Percentiles rank a stretch among this genome's conserved stretches.
These are phyloP conservation scores for Passer domesticus DNA, from an alignment of 2,113 vertebrate genomes.

Conservation along the genomic window DNA sequence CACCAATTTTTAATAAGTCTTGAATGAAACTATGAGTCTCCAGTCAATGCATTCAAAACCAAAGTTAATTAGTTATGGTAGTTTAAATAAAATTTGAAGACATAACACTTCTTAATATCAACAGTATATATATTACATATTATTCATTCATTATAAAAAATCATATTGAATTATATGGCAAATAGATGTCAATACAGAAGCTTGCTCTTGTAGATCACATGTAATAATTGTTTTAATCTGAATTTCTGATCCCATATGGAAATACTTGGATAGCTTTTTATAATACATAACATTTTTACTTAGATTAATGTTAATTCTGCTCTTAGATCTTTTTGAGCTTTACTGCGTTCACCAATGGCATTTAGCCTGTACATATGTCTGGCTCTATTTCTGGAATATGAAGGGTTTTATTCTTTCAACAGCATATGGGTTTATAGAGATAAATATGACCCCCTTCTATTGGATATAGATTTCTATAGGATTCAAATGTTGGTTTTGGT, in stretches of 20 bases:
- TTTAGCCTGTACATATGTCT: neutral
- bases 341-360: neutral
- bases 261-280: neutral
- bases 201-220: neutral
- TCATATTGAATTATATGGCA: neutral
- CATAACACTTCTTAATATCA: neutral
- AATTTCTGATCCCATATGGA: neutral
- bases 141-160: neutral
- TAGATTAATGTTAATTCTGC: neutral
- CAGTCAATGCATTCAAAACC: neutral
- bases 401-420: neutral
- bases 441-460: fast-evolving
- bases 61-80: neutral
- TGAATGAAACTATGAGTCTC: neutral
- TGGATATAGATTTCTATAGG: neutral
- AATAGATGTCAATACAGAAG: neutral
- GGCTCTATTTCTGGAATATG: neutral
- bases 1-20: neutral
- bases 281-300: neutral
- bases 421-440: neutral
- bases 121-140: neutral
- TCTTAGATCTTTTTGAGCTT: neutral
- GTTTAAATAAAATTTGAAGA: neutral
- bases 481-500: neutral
- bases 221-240: neutral